These are phyloP conservation scores for Halesus radiatus DNA, from an alignment of 1,140 invertebrate species.

Conservation along the genomic window DNA sequence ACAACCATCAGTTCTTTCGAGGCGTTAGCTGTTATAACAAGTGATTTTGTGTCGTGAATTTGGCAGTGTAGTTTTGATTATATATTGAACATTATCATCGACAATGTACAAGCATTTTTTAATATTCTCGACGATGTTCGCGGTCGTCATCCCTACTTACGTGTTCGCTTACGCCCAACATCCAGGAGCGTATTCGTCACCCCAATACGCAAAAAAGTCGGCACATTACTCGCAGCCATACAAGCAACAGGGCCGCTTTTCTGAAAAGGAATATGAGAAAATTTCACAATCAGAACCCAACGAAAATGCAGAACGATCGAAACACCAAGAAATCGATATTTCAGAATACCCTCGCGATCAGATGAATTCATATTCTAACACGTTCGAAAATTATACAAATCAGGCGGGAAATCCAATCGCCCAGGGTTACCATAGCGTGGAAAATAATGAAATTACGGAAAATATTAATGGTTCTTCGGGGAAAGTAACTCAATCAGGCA, in stretches of 20 bases:
- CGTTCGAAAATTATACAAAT: constrained; percentile 36
- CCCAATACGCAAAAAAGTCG: constrained; percentile 69
- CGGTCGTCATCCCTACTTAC: background rate
- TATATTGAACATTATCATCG: too few species aligned
- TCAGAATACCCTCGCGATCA: constrained; percentile 1
- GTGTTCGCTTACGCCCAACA: constrained; percentile 60
- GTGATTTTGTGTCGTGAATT: too few species aligned
- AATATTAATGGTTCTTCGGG: constrained; percentile 60
- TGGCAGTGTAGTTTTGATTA: too few species aligned
- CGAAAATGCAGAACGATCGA: constrained; percentile 44
- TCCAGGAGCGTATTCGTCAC: constrained; percentile 67
- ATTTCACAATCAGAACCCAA: constrained; percentile 26
- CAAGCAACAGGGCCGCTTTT: constrained; percentile 45
- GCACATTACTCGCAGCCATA: constrained; percentile 52
- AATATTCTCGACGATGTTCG: background rate
- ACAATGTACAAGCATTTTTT: background rate
- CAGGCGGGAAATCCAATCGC: background rate
- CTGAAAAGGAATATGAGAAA: constrained; percentile 52
- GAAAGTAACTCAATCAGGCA: constrained; percentile 57
- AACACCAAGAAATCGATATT: constrained; percentile 53
- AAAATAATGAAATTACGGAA: constrained; percentile 61
- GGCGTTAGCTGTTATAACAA: too few species aligned
- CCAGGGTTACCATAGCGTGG: constrained; percentile 40
- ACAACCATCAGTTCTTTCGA: too few species aligned
- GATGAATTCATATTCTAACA: constrained; percentile 14